Evolutionary conservation across 2,113 vertebrate species (phyloP), one percentile per base, ranked within the genome.

Genomic region (Alouatta palliata): DNA sequence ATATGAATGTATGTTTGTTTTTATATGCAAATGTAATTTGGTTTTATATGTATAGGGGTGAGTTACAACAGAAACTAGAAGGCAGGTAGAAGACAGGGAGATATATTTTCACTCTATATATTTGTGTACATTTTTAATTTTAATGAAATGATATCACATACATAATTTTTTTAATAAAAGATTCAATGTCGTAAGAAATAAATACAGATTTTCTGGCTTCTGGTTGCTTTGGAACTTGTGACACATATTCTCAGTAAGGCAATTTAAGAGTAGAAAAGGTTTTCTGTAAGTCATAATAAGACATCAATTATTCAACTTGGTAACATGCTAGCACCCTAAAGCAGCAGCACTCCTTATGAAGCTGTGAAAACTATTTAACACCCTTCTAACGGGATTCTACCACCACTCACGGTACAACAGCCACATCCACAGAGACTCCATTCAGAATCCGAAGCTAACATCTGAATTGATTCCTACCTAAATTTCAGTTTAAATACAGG

Each of bases 291-390:
- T 90, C 95, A 45, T 66, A 93, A 92, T 87, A 92, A 97, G 97
- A 97, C 76, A 94, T 94, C 96, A 95, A 82, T 97, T 94, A 97
- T 94, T 97, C 91, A 90, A 21, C 75, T 93, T 80, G 25, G 87
- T 77, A 95, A 93, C 84, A 68, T 54, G 56, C 76, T 93, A 86
- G 87, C 97, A 90, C 35, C 47, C 70, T 96, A 95, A 91, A 97
- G 93, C 95, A 32, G 91, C 8, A 10, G 87, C 95, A 93, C 91
- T 82, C 77, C 84, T 91, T 75, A 66, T n/a, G 80, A 97, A 97
- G 73, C 96, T 97, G 97, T 97, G 97, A 97, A 98, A 97, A 98
- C 87, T 87, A 96, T 90, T 97, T 95, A 96, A 95, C 97, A 97
- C 95, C 95, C 95, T 97, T 97, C 91, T 97, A 86, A 95, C 80